Conservation (phyloP, 1,140 invertebrate species). For the Nasonia vitripennis region DNA sequence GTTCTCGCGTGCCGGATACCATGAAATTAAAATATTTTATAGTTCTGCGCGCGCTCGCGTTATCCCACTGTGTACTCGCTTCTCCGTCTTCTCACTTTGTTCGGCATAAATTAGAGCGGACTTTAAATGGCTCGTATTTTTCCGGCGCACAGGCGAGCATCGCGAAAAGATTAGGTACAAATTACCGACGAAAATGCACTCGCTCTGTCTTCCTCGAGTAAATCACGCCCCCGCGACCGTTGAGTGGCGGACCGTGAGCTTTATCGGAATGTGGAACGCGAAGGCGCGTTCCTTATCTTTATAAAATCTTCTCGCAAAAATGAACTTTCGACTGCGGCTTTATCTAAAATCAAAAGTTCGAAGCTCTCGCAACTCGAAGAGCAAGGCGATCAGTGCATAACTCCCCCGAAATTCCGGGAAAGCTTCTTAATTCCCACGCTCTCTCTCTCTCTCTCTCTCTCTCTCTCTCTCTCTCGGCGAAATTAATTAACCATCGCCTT, state of each 20-base stretch:
- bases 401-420: background rate
- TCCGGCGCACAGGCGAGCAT: background rate
- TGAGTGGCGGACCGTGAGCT: no score
- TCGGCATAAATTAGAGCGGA: slow-evolving; percentile 17
- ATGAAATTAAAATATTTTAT: slow-evolving; percentile 42
- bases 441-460: background rate
- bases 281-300: no score
- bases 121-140: slow-evolving; percentile 31
- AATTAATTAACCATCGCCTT: slow-evolving; percentile 1
- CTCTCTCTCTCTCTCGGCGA: background rate
- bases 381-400: background rate
- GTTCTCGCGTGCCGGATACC: slow-evolving; percentile 21
- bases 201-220: background rate
- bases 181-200: slow-evolving; percentile 1
- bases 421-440: background rate
- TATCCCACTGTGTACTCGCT: background rate
- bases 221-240: background rate
- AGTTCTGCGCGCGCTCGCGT: background rate
- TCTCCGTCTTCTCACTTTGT: slow-evolving; percentile 2
- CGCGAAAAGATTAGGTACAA: slow-evolving; percentile 34
- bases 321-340: background rate
- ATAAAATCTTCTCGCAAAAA: no score
- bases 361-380: background rate
- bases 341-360: background rate
- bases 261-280: no score